Evolutionary conservation across 2,888 invertebrate genomes (phyloP).

Genomic region (Acleris sparsana): DNA sequence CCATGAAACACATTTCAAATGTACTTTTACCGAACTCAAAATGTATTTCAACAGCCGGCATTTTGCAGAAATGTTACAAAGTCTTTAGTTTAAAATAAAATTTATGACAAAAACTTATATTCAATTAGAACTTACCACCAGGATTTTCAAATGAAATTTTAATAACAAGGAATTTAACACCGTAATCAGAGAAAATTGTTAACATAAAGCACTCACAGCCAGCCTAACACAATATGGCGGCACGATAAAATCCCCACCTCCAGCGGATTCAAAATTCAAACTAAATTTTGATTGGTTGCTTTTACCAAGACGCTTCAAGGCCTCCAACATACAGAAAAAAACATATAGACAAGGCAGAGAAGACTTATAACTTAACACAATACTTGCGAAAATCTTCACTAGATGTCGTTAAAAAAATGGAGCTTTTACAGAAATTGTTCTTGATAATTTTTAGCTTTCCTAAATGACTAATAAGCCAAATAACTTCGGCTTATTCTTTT

Average conservation of each 20-base stretch:
- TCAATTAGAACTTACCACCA: slow-evolving; percentile 69
- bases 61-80: slow-evolving; percentile 39
- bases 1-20: slow-evolving; percentile 27
- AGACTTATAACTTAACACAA: too few relatives aligned
- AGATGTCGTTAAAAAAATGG: too few relatives aligned
- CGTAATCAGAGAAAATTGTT: slow-evolving; percentile 62
- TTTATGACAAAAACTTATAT: slow-evolving; percentile 71
- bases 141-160: slow-evolving; percentile 72
- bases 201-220: slow-evolving; percentile 79
- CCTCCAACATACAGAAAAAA: slow-evolving; percentile 52
- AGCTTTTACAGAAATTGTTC: too few relatives aligned
- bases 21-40: slow-evolving; percentile 37
- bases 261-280: slow-evolving; percentile 76
- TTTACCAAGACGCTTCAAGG: slow-evolving; percentile 69
- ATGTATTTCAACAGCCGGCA: slow-evolving; percentile 51
- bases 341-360: slow-evolving; percentile 34
- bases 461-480: too few relatives aligned
- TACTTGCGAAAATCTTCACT: too few relatives aligned
- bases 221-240: slow-evolving; percentile 83
- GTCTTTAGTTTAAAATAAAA: slow-evolving; percentile 40
- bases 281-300: slow-evolving; percentile 66
- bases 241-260: slow-evolving; percentile 78
- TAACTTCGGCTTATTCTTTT: too few relatives aligned
- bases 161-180: slow-evolving; percentile 73
- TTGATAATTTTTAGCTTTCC: too few relatives aligned